Percentiles rank a stretch among this genome's conserved stretches.
These are phyloP conservation scores for Thecophora atra DNA, from an alignment of 2,888 invertebrate genomes.

Conservation along the genomic window DNA sequence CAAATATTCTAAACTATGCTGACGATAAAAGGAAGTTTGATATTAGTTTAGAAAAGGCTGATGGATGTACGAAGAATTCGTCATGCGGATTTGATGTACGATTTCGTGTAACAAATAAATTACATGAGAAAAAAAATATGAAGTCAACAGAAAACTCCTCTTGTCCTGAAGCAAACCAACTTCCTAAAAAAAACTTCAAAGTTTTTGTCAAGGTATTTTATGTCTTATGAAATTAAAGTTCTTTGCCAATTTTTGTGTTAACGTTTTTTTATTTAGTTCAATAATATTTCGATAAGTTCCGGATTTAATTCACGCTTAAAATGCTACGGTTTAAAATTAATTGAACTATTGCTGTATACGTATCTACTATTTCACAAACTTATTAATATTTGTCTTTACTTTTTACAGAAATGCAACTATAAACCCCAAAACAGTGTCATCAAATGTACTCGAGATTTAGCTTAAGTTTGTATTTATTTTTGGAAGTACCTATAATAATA, in stretches of 20 bases:
- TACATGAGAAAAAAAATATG: slow-evolving; percentile 38
- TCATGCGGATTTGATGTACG: slow-evolving; percentile 55
- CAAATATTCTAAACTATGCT: slow-evolving; percentile 28
- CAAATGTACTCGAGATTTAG: slow-evolving; percentile 6
- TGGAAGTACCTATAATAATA: not conserved
- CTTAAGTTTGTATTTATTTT: not conserved
- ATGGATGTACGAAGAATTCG: slow-evolving; percentile 7
- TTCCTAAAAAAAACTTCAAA: slow-evolving; percentile 57
- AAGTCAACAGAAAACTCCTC: slow-evolving; percentile 32
- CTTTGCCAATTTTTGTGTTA: not conserved
- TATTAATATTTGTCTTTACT: slow-evolving; percentile 1
- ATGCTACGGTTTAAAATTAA: too few species aligned
- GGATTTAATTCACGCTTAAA: too few species aligned
- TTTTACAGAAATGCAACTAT: slow-evolving; percentile 50
- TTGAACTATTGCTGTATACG: not conserved
- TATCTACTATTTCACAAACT: not conserved
- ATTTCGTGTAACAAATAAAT: slow-evolving; percentile 47
- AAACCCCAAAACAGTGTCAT: slow-evolving; percentile 50
- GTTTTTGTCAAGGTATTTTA: slow-evolving; percentile 61
- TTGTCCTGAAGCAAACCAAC: slow-evolving; percentile 39
- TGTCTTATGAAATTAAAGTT: not conserved
- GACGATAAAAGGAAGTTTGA: slow-evolving; percentile 38
- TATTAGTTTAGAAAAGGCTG: slow-evolving; percentile 33
- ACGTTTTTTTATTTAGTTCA: too few species aligned
- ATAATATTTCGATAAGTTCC: too few species aligned